Evolutionary conservation across 2,888 invertebrate species (phyloP).

Genomic region (Osedax frankpressi): DNA sequence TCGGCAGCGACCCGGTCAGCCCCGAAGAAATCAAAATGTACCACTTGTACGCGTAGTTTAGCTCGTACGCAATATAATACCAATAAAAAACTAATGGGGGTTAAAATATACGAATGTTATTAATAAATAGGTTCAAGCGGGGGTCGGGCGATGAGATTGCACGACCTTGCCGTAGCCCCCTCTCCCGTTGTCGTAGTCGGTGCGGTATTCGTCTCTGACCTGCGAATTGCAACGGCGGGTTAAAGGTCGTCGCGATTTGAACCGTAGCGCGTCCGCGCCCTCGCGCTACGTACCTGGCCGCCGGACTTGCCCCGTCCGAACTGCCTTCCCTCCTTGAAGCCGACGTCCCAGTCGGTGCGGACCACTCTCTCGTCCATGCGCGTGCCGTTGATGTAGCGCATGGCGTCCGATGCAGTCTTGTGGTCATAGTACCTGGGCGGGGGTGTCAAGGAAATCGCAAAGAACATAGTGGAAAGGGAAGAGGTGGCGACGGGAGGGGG

Average conservation of each 20-base stretch:
- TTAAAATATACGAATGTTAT: too few relatives aligned
- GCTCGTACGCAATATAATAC: too few relatives aligned
- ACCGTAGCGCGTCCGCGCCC: not conserved
- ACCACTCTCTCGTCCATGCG: constrained; percentile 89
- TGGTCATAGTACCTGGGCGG: not conserved
- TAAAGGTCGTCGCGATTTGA: constrained; percentile 21
- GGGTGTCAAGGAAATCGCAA: not conserved
- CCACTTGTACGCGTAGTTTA: not conserved
- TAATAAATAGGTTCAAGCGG: too few relatives aligned
- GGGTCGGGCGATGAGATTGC: too few relatives aligned
- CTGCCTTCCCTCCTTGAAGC: constrained; percentile 89
- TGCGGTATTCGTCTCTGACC: constrained; percentile 93
- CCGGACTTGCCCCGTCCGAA: constrained; percentile 95
- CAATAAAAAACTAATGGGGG: too few relatives aligned
- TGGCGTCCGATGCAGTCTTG: constrained; percentile 42
- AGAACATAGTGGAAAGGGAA: not conserved
- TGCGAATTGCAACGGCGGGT: constrained; percentile 37
- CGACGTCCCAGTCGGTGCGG: constrained; percentile 97
- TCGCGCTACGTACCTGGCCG: constrained; percentile 62
- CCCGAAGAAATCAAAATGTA: not conserved
- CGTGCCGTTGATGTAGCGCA: constrained; percentile 83
- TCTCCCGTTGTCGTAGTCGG: constrained; percentile 87
- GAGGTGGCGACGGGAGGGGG: too few relatives aligned
- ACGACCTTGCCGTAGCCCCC: constrained; percentile 93
- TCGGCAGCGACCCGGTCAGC: too few relatives aligned